Base-by-base conservation (phyloP, 2,888 invertebrate species). In the Lomographa bimaculata region DNA sequence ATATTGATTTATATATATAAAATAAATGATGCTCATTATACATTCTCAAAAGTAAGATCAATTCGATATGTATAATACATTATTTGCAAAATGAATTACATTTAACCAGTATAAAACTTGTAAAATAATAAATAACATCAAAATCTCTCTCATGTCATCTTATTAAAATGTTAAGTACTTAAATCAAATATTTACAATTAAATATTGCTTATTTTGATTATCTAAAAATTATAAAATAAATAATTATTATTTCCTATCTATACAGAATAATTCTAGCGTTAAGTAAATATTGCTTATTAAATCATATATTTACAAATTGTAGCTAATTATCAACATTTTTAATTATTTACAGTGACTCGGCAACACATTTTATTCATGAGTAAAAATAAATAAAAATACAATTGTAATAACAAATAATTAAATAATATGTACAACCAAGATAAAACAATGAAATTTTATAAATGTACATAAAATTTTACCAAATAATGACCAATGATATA, bases 171-270 rank as follows among this genome's bases (percentile, higher is more conserved):
- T 30, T 18, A 30, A 30, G 9, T 30, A 20, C 29, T 18, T 14
- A 30, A 20, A 20, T 7, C 2, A 19, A 19, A 29, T 24, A 27
- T 21, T 21, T 28, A 36, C 27, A 29, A 9, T 17, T 14, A 7
- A 37, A 12, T 37, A 37, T 37, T 37, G 37, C 37, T 37, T 14
- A 29, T 8, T 29, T 14, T 8, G 7, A 20, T 35, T 21, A 9
- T 10, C 7, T 26, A 19, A 20, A 20, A 20, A 8, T 34, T 7
- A 11, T 21, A 20, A 21, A 3, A 18, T 1, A 14, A 30, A 16
- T 19, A n/a, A 19, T 28, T 28, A 32, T 34, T 23, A 24, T 25
- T 18, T n/a, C 3, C 18, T 25, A 25, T 7, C 30, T 23, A 38
- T 7, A 38, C n/a, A 30, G 25, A 36, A 29, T 12, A 28, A 16